phyloP scores from a whole-genome alignment of 1,140 invertebrate species.

The Eriocheir sinensis region DNA sequence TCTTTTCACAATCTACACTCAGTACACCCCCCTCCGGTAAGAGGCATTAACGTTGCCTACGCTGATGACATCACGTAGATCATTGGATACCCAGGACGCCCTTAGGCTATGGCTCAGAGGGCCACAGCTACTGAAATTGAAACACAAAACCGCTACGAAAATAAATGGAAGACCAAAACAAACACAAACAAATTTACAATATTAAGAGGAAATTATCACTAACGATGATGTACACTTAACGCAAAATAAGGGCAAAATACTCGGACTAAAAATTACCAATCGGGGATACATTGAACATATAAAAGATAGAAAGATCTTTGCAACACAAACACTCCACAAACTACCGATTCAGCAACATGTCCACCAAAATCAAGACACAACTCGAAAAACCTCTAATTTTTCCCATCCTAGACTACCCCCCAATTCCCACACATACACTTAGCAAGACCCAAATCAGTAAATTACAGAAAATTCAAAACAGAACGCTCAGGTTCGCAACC shows the following conservation, averaged over 20 bases:
- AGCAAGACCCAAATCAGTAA: background rate
- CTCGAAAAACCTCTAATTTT: background rate
- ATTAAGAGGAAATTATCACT: background rate
- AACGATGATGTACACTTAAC: too few relatives aligned
- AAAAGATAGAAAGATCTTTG: background rate
- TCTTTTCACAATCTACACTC: too few relatives aligned
- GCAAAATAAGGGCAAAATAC: background rate
- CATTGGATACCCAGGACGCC: background rate
- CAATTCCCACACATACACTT: conserved; percentile 8
- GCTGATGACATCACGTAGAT: conserved; percentile 28
- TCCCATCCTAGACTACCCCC: conserved; percentile 20
- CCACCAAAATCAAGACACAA: conserved; percentile 23
- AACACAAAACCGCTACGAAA: background rate
- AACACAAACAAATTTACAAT: conserved; percentile 31
- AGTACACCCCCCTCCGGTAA: too few relatives aligned
- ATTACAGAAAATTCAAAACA: conserved; percentile 39
- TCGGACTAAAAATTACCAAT: background rate
- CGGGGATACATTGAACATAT: background rate
- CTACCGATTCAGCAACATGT: too few relatives aligned
- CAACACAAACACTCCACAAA: background rate
- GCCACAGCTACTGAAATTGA: background rate
- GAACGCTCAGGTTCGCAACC: background rate
- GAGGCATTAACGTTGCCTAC: background rate
- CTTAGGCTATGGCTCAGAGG: background rate
- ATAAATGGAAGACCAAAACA: conserved; percentile 11